Evolutionary conservation across 2,113 vertebrate genomes (phyloP), one percentile per base, ranked within the genome.

Genomic region (Myotis davidii): DNA sequence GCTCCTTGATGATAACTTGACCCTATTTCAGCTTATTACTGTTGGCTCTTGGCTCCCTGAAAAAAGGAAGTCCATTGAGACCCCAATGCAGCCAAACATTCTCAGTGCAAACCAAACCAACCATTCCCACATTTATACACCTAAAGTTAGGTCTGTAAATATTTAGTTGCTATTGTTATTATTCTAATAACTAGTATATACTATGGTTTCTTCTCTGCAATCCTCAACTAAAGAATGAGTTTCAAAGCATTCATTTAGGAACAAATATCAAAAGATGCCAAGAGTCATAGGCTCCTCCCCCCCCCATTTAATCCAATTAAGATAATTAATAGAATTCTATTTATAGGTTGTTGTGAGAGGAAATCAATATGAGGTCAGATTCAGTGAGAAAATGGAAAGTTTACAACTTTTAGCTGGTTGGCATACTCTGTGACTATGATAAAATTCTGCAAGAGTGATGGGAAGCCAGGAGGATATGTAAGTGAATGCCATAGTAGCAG

Each of bases 21-120:
- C 88, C 85, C 29, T 8, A 59, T 96, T 97, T 96, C 76, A 93
- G 13, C 69, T 93, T 77, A 13, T 88, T 97, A 92, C 56, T 73
- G 1, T 9, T 12, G 29, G 56, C 83, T 45, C 32, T n/a, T 48
- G 11, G 32, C 56, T 88, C 77, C 81, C 32, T 73, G 5, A 69
- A 69, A 85, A 97, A 96, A 2, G 56, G 20, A 48, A 64, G 42
- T 70, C 70, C 59, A 88, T 1, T 14, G 64, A 89, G 52, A 87
- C 20, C 9, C 56, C 72, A 87, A 11, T 9, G 18, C 7, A 96
- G 32, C 18, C 29, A 90, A 59, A 48, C 54, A 81, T 29, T 21
- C 50, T 92, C 34, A 88, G 34, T 20, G 74, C 79, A 78, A 67
- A 11, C 29, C 9, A 64, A 77, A 65, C 21, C 50, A 45, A 3